These are phyloP conservation scores for Ascaphus truei DNA, from an alignment of 2,113 vertebrate genomes.

Conservation along the genomic window DNA sequence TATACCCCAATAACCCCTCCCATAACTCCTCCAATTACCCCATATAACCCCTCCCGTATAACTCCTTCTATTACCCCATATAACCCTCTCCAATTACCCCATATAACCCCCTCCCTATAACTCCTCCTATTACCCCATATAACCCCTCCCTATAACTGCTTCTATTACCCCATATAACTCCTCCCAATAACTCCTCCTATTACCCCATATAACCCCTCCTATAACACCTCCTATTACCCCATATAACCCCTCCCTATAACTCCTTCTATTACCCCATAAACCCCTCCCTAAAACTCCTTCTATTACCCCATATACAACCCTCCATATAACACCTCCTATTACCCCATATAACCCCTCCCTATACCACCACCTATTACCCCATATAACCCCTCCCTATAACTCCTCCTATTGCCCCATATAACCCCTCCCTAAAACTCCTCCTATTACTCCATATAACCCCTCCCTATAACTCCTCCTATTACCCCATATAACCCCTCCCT, in stretches of 20 bases:
- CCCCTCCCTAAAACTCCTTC: not conserved
- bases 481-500: not conserved
- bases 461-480: not conserved
- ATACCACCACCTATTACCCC: too few relatives aligned
- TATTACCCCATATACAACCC: not conserved
- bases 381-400: too few relatives aligned
- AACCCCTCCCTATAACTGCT: not conserved
- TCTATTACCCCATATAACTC: not conserved
- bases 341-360: too few relatives aligned
- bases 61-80: not conserved
- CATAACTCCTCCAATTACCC: not conserved
- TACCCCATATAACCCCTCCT: not conserved
- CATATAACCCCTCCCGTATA: not conserved
- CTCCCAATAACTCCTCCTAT: not conserved
- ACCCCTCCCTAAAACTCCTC: not conserved
- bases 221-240: not conserved
- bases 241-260: not conserved
- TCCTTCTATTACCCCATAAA: not conserved
- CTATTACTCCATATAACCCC: not conserved
- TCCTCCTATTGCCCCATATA: not conserved
- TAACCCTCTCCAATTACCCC: not conserved
- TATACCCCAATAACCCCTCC: not conserved
- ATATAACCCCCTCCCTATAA: too few relatives aligned
- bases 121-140: too few relatives aligned
- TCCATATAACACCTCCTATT: not conserved